Conservation (phyloP, 2,113 vertebrate species). For the Plotosus lineatus region DNA sequence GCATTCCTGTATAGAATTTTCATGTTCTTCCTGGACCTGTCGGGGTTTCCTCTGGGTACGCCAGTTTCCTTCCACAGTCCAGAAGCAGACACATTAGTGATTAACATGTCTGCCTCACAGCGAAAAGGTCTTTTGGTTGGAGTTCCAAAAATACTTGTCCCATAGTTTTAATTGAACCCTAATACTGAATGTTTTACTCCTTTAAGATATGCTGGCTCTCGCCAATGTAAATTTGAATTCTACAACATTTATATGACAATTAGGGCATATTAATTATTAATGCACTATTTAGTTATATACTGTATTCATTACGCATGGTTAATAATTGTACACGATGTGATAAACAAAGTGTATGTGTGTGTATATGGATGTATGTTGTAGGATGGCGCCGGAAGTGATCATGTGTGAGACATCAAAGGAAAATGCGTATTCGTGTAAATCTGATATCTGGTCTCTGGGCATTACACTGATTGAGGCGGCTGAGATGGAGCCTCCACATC, state of each 20-base stretch:
- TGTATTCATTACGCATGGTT: not conserved
- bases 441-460: constrained; percentile 76
- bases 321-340: not conserved
- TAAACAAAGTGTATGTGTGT: not conserved
- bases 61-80: too few relatives aligned
- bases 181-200: not conserved
- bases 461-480: constrained; percentile 75
- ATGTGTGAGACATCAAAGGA: constrained; percentile 74
- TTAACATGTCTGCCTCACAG: too few relatives aligned
- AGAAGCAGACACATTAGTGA: too few relatives aligned
- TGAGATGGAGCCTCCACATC: constrained; percentile 72
- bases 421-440: constrained; percentile 67
- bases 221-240: not conserved
- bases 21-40: too few relatives aligned
- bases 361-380: constrained; percentile 37
- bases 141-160: too few relatives aligned
- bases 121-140: too few relatives aligned
- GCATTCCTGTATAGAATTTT: too few relatives aligned
- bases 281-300: not conserved
- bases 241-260: not conserved
- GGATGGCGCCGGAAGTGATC: constrained; percentile 78
- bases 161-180: too few relatives aligned
- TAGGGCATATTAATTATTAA: not conserved
- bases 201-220: not conserved
- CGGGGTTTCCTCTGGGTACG: too few relatives aligned